A percentile compares a stretch with the other conserved stretches of the same genome.
These are phyloP conservation scores for Chloropsis hardwickii DNA, from an alignment of 2,113 vertebrate species.

Conservation along the genomic window DNA sequence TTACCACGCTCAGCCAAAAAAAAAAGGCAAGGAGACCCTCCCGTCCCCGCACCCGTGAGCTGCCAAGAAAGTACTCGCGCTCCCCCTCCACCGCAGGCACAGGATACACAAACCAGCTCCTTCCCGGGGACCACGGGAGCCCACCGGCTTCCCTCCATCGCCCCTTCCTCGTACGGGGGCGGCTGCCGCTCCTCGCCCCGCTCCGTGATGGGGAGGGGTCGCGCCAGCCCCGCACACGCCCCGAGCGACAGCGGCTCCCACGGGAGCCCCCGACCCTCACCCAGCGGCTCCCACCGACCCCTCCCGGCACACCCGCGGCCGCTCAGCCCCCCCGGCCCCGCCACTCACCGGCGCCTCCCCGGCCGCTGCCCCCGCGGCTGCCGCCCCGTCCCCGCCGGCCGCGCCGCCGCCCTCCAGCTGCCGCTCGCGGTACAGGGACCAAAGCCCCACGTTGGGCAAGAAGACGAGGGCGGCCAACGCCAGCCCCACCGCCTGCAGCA, in stretches of 20 bases:
- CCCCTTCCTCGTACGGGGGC: not conserved
- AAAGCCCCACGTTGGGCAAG: slow-evolving; percentile 91
- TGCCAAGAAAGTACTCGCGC: not conserved
- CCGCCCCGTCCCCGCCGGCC: not conserved
- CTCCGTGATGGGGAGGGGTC: not conserved
- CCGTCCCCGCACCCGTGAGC: rapidly evolving
- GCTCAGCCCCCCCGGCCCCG: not conserved
- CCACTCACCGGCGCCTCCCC: not conserved
- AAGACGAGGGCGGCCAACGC: slow-evolving; percentile 86
- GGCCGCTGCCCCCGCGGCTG: not conserved
- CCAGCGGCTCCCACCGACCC: not conserved
- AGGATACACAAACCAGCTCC: not conserved
- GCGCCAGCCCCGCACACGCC: not conserved
- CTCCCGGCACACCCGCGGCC: too few species aligned
- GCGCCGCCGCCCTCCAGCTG: slow-evolving; percentile 81
- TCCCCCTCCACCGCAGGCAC: not conserved
- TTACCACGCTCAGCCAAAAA: not conserved
- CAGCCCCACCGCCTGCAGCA: slow-evolving; percentile 87
- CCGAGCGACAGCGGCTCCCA: not conserved
- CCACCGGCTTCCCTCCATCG: not conserved
- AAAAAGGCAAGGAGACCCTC: not conserved
- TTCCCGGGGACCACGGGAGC: not conserved
- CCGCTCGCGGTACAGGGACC: slow-evolving; percentile 89
- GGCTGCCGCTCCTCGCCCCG: not conserved
- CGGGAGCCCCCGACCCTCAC: not conserved